Base-by-base conservation (phyloP, 2,113 vertebrate genomes). In the Piprites chloris region DNA sequence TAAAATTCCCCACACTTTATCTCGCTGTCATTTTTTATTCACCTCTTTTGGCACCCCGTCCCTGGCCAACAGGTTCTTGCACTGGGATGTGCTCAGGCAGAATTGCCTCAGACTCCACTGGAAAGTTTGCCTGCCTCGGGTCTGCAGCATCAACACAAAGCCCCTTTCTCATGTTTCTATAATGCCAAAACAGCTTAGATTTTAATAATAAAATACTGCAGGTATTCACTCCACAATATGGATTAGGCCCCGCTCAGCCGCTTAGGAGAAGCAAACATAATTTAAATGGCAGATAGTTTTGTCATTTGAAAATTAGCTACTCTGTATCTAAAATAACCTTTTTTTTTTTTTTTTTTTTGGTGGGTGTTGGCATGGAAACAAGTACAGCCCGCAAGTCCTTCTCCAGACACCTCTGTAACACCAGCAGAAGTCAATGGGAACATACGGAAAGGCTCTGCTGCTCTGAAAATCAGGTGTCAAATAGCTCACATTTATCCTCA, bases 311-410 rank as follows among this genome's bases (percentile, higher is more conserved):
- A 96, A 96, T 90, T 65, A 87, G 44, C 87, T 90, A 4, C 15
- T 47, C 63, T 49, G 22, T 53, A 27, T 59, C 69, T 82, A 79
- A 77, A 93, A 85, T 59, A 93, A 59, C 50, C 26, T 13, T 47
- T 39, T 78, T 74, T 78, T 66, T 47, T 27, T 50, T 50, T 50
- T 50, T 53, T 56, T 71, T 89, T n/a, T n/a, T n/a, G 75, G 32
- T 85, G 69, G 69, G 53, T 81, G 93, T 90, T 94, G 90, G 93
- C 83, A 73, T 74, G 84, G 90, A 85, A 87, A 92, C 79, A 46
- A 58, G 59, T 17, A 11, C 0, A 85, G 65, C 33, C 65, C 72
- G 66, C 27, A 44, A 84, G 83, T 80, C 78, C 59, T 63, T 44
- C 41, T 56, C 65, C 69, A 65, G 71, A 27, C 79, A 90, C 84